Conservation (phyloP, 2,113 vertebrate species). For the Hemicordylus capensis region DNA sequence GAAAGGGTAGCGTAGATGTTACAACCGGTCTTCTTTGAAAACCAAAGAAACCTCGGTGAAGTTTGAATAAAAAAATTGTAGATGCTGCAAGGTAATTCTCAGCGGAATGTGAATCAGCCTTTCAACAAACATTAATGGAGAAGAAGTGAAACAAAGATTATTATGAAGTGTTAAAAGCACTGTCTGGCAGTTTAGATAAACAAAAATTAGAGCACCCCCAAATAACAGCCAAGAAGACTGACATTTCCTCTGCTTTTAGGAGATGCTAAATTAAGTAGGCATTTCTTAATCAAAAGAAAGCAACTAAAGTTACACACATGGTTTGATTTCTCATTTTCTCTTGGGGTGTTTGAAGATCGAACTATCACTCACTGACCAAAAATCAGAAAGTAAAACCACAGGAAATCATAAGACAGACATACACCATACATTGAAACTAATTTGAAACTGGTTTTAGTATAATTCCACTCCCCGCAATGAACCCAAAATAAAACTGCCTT, state of each 20-base stretch:
- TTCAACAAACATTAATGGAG: constrained; percentile 21
- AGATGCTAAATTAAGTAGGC: constrained; percentile 37
- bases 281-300: neutral
- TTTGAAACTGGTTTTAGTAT: neutral
- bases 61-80: neutral
- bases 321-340: neutral
- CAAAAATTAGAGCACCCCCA: constrained; percentile 41
- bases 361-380: too few species aligned
- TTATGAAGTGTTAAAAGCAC: constrained; percentile 49
- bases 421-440: neutral
- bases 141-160: constrained; percentile 29
- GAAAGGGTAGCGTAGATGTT: neutral
- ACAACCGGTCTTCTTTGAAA: constrained; percentile 4
- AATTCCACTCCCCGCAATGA: neutral
- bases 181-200: constrained; percentile 49
- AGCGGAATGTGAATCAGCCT: constrained; percentile 6
- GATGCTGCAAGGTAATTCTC: neutral
- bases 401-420: neutral
- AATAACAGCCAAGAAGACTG: constrained; percentile 32
- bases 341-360: neutral
- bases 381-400: neutral
- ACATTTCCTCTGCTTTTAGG: constrained; percentile 47
- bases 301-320: neutral
- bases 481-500: neutral
- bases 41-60: neutral